Evolutionary conservation across 2,797 vertebrate genomes (phyloP).

Genomic region (Typhlichthys subterraneus): DNA sequence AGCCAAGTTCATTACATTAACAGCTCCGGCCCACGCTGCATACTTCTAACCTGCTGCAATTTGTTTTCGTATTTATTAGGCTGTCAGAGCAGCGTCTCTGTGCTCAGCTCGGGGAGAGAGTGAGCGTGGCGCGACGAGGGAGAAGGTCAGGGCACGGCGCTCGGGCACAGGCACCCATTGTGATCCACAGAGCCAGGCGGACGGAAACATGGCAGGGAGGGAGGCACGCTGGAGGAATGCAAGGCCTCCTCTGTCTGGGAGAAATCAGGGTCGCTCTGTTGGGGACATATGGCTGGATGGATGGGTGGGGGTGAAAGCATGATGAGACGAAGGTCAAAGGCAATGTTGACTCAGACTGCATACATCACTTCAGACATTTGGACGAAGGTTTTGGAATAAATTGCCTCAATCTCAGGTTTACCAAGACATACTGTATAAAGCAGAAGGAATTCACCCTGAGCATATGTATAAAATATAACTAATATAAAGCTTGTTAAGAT

Average conservation of each 20-base stretch:
- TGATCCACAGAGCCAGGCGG: slow-evolving; percentile 48
- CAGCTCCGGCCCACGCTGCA: slow-evolving; percentile 75
- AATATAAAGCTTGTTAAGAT: no score
- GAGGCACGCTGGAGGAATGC: slow-evolving; percentile 27
- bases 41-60: slow-evolving; percentile 79
- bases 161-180: slow-evolving; percentile 66
- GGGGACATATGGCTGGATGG: slow-evolving; percentile 24
- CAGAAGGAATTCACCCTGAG: neutral
- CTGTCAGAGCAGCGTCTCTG: slow-evolving; percentile 54
- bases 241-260: slow-evolving; percentile 28
- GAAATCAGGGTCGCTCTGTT: slow-evolving; percentile 47
- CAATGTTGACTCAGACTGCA: slow-evolving; percentile 25
- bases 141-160: slow-evolving; percentile 68
- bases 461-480: neutral
- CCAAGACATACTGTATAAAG: neutral
- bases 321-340: slow-evolving; percentile 37
- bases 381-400: slow-evolving; percentile 39
- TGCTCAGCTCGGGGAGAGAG: slow-evolving; percentile 31
- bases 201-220: slow-evolving; percentile 56
- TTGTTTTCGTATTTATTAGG: slow-evolving; percentile 78
- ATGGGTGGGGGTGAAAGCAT: neutral
- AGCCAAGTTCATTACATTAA: slow-evolving; percentile 78
- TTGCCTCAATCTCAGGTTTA: slow-evolving; percentile 2
- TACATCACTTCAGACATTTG: slow-evolving; percentile 19
- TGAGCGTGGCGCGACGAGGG: slow-evolving; percentile 33